These are phyloP conservation scores for Lophochroa leadbeateri DNA, from an alignment of 2,113 vertebrate species.

Conservation along the genomic window DNA sequence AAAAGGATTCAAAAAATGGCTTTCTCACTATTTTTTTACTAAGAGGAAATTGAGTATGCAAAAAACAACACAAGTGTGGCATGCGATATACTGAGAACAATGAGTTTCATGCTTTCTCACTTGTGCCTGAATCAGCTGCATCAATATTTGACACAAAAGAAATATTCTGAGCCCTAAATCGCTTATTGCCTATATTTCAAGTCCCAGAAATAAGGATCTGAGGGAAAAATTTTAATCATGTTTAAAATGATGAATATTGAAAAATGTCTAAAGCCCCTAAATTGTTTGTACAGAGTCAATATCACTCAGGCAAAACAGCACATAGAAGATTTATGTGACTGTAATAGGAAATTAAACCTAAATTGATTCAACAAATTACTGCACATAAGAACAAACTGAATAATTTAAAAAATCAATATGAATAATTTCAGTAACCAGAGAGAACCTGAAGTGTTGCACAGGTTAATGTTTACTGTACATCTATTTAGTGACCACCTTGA, in stretches of 20 bases:
- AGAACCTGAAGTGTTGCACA: neutral
- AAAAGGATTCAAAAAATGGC: neutral
- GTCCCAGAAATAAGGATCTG: neutral
- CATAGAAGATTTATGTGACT: constrained; percentile 9
- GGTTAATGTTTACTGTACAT: constrained; percentile 46
- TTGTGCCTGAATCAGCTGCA: neutral
- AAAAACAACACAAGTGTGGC: neutral
- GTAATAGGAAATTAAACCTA: constrained; percentile 58
- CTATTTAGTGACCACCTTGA: constrained; percentile 20
- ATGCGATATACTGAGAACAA: neutral
- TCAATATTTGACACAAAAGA: neutral
- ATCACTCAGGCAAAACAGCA: neutral
- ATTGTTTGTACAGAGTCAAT: constrained; percentile 30
- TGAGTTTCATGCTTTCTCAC: neutral
- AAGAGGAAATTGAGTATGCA: neutral
- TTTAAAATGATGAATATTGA: constrained; percentile 19
- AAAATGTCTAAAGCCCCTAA: neutral
- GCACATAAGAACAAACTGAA: constrained; percentile 47
- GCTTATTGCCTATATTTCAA: neutral
- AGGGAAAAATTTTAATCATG: neutral
- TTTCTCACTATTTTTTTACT: neutral
- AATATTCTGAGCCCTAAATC: neutral
- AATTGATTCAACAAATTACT: constrained; percentile 65
- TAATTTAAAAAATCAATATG: constrained; percentile 62
- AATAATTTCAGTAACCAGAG: constrained; percentile 43